phyloP scores from a whole-genome alignment of 2,888 invertebrate genomes.

The Spilarctia lutea region DNA sequence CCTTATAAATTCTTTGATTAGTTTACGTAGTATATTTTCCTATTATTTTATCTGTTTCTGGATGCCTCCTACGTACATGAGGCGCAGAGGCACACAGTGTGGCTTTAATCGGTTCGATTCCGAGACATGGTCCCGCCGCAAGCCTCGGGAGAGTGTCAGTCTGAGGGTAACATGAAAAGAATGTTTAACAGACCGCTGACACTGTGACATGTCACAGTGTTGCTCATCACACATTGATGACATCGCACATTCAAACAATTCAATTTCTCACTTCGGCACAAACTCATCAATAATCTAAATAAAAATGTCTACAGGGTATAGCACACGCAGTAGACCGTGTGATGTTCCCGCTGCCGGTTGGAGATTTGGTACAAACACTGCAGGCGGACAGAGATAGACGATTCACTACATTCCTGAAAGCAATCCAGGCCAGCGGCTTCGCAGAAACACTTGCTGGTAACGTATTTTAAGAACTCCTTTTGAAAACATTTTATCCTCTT shows the following conservation, averaged over 20 bases:
- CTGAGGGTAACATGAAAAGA: no score
- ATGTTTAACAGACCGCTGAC: no score
- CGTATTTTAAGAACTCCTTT: conserved; percentile 4
- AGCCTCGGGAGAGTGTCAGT: no score
- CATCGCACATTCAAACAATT: no score
- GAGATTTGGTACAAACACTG: conserved; percentile 93
- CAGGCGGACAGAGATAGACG: conserved; percentile 94
- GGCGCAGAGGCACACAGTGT: no score
- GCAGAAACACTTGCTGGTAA: conserved; percentile 91
- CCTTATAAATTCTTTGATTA: neutral
- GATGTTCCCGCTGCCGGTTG: conserved; percentile 96
- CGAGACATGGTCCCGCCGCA: no score
- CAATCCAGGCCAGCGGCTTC: conserved; percentile 92
- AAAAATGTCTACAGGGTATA: conserved; percentile 84
- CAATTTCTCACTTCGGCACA: neutral
- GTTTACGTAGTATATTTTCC: neutral
- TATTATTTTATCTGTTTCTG: no score
- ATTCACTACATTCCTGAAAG: conserved; percentile 92
- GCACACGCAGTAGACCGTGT: conserved; percentile 94
- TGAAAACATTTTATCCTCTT: no score
- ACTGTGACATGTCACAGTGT: no score
- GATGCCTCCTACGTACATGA: no score
- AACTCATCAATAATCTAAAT: neutral
- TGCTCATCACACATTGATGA: no score
- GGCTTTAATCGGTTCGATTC: no score